Evolutionary conservation across 2,797 vertebrate species (phyloP).

Genomic region (Peromyscus eremicus): DNA sequence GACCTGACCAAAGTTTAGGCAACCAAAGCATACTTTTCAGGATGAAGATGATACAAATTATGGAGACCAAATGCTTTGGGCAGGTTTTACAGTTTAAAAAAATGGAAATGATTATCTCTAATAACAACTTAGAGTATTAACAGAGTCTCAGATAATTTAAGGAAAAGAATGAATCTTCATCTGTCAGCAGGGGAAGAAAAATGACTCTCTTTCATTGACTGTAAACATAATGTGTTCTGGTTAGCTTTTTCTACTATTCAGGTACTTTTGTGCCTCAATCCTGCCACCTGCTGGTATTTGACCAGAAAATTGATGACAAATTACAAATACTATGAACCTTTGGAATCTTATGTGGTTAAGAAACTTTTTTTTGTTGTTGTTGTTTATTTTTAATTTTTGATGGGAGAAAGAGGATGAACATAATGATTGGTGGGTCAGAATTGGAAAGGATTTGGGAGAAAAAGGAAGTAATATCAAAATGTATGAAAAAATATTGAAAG

Average conservation of each 20-base stretch:
- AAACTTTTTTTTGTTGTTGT: not conserved
- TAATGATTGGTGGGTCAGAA: too few relatives aligned
- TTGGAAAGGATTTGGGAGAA: not conserved
- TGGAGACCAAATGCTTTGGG: constrained; percentile 6
- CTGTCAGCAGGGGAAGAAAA: constrained; percentile 5
- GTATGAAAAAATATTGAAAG: not conserved
- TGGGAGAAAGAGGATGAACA: not conserved
- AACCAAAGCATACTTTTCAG: constrained; percentile 23
- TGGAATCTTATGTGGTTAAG: not conserved
- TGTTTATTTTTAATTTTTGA: not conserved
- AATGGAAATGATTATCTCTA: constrained; percentile 46
- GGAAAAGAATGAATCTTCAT: constrained; percentile 15
- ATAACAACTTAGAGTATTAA: constrained; percentile 12
- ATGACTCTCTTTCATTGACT: not conserved
- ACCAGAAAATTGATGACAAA: constrained; percentile 9
- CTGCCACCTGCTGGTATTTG: constrained; percentile 80
- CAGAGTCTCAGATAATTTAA: constrained; percentile 14
- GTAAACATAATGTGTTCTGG: not conserved
- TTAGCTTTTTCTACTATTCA: not conserved
- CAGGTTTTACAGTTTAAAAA: constrained; percentile 28
- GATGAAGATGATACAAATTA: constrained; percentile 51
- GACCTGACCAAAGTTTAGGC: not conserved
- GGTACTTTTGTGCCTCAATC: constrained; percentile 56
- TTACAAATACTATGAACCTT: not conserved
- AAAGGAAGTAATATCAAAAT: not conserved